phyloP scores from a whole-genome alignment of 2,888 invertebrate species.

The Branchipolynoe longqiensis region DNA sequence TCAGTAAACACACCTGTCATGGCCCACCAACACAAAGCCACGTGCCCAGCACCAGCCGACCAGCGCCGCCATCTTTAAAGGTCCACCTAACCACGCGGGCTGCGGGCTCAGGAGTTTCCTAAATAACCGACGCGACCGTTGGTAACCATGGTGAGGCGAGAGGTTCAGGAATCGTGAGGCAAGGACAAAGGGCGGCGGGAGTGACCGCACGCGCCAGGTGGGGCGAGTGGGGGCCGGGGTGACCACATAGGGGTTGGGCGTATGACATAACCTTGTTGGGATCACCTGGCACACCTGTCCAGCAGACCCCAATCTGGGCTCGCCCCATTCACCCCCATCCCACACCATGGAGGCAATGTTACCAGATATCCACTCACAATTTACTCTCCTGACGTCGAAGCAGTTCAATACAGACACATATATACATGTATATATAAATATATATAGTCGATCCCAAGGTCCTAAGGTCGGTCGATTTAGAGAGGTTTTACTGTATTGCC shows the following conservation, averaged over 20 bases:
- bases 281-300: slow-evolving; percentile 55
- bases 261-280: slow-evolving; percentile 38
- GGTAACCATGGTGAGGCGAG: neutral
- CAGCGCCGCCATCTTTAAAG: slow-evolving; percentile 52
- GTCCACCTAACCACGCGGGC: neutral
- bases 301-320: slow-evolving; percentile 20
- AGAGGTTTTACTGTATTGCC: too few relatives aligned
- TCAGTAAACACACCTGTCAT: slow-evolving; percentile 50
- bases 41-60: slow-evolving; percentile 17
- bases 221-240: neutral
- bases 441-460: too few relatives aligned
- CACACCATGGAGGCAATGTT: too few relatives aligned
- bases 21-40: slow-evolving; percentile 56
- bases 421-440: too few relatives aligned
- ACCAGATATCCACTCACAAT: too few relatives aligned
- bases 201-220: slow-evolving; percentile 34
- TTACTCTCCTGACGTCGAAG: too few relatives aligned
- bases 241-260: slow-evolving; percentile 25
- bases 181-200: neutral
- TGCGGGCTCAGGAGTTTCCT: too few relatives aligned
- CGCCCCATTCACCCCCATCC: neutral
- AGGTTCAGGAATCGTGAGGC: neutral
- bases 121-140: too few relatives aligned
- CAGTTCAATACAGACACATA: too few relatives aligned
- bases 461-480: too few relatives aligned